A percentile compares a stretch with the other conserved stretches of the same genome.
phyloP scores from a whole-genome alignment of 1,140 invertebrate species.

The Nasonia longicornis region DNA sequence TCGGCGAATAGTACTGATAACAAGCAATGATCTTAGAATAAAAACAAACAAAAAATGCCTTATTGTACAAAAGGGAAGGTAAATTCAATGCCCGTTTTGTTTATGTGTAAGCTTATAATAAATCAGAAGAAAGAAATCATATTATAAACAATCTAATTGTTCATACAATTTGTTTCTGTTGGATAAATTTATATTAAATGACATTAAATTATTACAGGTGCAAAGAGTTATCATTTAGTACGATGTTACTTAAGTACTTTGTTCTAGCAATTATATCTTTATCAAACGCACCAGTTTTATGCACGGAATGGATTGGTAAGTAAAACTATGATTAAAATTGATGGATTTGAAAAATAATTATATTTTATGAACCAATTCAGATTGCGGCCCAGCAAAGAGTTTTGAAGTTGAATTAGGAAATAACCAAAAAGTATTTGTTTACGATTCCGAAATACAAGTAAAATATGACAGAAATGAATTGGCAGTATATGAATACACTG shows the following conservation, averaged over 20 bases:
- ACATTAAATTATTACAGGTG: background rate
- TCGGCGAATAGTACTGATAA: background rate
- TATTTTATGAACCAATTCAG: slow-evolving; percentile 13
- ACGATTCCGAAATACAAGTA: slow-evolving; percentile 41
- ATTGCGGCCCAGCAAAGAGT: slow-evolving; percentile 19
- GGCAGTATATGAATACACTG: slow-evolving; percentile 34
- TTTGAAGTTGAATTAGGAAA: slow-evolving; percentile 3
- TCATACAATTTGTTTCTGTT: too few species aligned
- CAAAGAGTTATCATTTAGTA: background rate
- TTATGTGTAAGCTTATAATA: too few species aligned
- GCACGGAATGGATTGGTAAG: slow-evolving; percentile 22
- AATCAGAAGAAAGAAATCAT: too few species aligned
- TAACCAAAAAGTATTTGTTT: background rate
- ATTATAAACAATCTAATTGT: too few species aligned
- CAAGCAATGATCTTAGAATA: too few species aligned
- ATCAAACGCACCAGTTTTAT: background rate
- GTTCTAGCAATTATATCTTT: background rate
- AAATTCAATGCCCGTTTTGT: background rate
- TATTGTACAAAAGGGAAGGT: too few species aligned
- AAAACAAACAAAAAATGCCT: too few species aligned
- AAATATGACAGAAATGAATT: slow-evolving; percentile 31
- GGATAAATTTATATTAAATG: background rate
- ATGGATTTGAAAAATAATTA: background rate
- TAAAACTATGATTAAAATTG: slow-evolving; percentile 14
- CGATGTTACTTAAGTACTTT: slow-evolving; percentile 4